Percentiles rank a stretch among this genome's conserved stretches.
phyloP scores from a whole-genome alignment of 2,113 vertebrate species.

The Diadophis punctatus region DNA sequence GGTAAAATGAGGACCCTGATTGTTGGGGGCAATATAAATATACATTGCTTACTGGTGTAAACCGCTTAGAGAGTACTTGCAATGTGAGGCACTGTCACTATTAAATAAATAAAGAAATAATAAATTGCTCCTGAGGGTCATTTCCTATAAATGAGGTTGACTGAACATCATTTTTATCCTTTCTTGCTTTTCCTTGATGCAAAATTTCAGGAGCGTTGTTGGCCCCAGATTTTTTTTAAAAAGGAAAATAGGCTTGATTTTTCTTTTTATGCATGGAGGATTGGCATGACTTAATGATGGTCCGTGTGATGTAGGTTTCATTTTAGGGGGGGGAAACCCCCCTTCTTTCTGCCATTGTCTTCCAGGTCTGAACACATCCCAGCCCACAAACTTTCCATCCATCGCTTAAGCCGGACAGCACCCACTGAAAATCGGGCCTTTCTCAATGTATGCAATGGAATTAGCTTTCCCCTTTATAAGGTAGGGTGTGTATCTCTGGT shows the following conservation, averaged over 20 bases:
- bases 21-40: too few species aligned
- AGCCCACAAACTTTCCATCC: constrained; percentile 68
- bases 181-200: background rate
- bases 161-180: background rate
- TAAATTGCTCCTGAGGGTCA: too few species aligned
- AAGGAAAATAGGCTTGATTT: background rate
- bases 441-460: constrained; percentile 56
- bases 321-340: background rate
- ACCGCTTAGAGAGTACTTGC: too few species aligned
- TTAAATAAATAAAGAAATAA: too few species aligned
- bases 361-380: constrained; percentile 60
- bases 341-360: background rate
- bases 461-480: constrained; percentile 69
- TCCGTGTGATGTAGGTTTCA: too few species aligned
- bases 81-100: too few species aligned
- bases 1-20: too few species aligned
- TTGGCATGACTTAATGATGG: too few species aligned
- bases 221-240: background rate
- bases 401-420: constrained; percentile 55
- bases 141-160: background rate
- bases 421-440: constrained; percentile 31
- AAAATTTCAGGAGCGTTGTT: background rate
- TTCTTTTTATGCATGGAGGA: background rate
- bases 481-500: constrained; percentile 46
- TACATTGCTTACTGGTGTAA: too few species aligned